A percentile compares a stretch with the other conserved stretches of the same genome.
Evolutionary conservation across 2,797 vertebrate genomes (phyloP).

Genomic region (Falco rusticolus): DNA sequence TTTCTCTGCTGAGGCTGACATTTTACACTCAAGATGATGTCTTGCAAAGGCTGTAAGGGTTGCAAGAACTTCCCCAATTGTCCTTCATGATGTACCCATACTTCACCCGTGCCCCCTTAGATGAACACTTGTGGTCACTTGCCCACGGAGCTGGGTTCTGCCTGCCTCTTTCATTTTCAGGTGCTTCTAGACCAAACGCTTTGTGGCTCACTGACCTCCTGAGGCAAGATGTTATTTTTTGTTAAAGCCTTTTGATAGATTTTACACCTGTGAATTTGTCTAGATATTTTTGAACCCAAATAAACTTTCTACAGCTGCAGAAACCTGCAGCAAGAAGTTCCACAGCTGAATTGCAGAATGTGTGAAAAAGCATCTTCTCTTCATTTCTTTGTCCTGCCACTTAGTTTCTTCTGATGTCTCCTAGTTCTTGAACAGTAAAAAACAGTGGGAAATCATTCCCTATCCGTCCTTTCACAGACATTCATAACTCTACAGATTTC

Average conservation of each 20-base stretch:
- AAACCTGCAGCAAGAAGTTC: not conserved
- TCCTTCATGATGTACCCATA: not conserved
- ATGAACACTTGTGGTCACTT: fast-evolving
- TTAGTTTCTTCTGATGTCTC: not conserved
- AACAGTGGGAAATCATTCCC: not conserved
- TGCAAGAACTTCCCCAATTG: not conserved
- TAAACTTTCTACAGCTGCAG: not conserved
- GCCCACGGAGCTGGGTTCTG: not conserved
- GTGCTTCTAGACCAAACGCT: not conserved
- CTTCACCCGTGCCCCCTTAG: not conserved
- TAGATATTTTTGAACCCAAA: not conserved
- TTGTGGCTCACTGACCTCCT: not conserved
- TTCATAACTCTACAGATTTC: not conserved
- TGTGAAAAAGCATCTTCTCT: not conserved
- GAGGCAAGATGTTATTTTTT: not conserved
- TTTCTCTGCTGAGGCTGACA: not conserved
- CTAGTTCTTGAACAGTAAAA: not conserved
- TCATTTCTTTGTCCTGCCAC: not conserved
- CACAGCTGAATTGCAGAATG: not conserved
- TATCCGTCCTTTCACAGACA: not conserved
- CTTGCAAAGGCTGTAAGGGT: not conserved
- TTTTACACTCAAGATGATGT: not conserved
- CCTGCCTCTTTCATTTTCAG: not conserved
- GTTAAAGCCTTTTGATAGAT: not conserved
- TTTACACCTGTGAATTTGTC: not conserved